Evolutionary conservation across 2,113 vertebrate species (phyloP).

Genomic region (Rhodinocichla rosea): DNA sequence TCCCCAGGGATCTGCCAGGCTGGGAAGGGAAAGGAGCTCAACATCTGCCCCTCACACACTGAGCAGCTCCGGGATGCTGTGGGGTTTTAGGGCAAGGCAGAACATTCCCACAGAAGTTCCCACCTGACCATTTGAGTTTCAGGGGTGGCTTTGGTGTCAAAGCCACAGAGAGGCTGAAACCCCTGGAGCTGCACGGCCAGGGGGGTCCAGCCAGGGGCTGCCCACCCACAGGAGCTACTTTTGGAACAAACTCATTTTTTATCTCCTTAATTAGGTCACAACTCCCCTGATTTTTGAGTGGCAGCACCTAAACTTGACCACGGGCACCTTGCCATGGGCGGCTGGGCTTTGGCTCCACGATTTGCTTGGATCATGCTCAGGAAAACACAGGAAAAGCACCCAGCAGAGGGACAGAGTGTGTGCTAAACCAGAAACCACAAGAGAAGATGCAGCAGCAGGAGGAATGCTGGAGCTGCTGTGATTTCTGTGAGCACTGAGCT

Average conservation of each 20-base stretch:
- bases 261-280: not conserved
- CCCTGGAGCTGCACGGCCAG: not conserved
- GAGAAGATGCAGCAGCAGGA: not conserved
- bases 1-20: not conserved
- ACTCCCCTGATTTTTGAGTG: not conserved
- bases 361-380: not conserved
- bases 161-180: not conserved
- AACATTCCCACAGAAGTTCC: not conserved
- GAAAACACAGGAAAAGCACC: accelerated
- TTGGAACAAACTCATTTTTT: not conserved
- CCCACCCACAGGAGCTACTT: not conserved
- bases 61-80: not conserved
- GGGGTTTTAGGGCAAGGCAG: not conserved
- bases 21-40: not conserved
- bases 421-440: not conserved
- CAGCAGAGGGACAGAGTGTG: accelerated
- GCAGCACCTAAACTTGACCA: not conserved
- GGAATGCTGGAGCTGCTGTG: not conserved
- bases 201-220: not conserved
- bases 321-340: not conserved
- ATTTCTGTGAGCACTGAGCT: not conserved
- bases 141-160: not conserved
- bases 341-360: not conserved
- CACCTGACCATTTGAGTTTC: not conserved
- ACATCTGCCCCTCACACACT: accelerated